Percentiles rank a stretch among this genome's conserved stretches.
Evolutionary conservation across 1,140 invertebrate species (phyloP).

Genomic region (Tribolium castaneum): DNA sequence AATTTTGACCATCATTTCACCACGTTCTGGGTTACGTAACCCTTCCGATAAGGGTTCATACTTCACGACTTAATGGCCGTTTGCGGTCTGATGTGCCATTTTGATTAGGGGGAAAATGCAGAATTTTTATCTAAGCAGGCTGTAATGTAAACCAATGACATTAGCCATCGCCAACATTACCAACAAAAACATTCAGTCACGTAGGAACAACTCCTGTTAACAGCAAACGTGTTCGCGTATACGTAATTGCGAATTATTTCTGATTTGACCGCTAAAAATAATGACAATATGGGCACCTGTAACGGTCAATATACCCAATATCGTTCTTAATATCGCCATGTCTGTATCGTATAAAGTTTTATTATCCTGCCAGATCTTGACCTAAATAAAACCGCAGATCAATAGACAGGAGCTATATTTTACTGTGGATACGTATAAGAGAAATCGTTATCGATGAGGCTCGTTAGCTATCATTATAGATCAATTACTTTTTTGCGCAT

Average conservation of each 20-base stretch:
- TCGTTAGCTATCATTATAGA: slow-evolving; percentile 33
- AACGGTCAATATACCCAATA: slow-evolving; percentile 40
- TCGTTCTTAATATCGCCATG: slow-evolving; percentile 9
- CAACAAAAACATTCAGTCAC: slow-evolving; percentile 47
- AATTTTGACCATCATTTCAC: not conserved
- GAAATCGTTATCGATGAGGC: slow-evolving; percentile 38
- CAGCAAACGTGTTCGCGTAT: slow-evolving; percentile 49
- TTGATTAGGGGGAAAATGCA: slow-evolving; percentile 40
- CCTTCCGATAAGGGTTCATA: not conserved
- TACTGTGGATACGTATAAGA: slow-evolving; percentile 19
- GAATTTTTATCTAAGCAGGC: slow-evolving; percentile 33
- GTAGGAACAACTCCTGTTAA: slow-evolving; percentile 49
- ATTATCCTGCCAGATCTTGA: slow-evolving; percentile 41
- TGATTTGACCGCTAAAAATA: slow-evolving; percentile 45
- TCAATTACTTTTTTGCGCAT: slow-evolving; percentile 33
- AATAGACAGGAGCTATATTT: slow-evolving; percentile 17
- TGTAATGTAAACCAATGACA: slow-evolving; percentile 40
- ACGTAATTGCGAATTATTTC: slow-evolving; percentile 50
- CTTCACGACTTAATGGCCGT: not conserved
- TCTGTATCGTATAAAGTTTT: slow-evolving; percentile 41
- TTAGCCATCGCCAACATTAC: slow-evolving; percentile 18
- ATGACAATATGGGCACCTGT: slow-evolving; percentile 41
- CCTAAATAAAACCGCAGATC: slow-evolving; percentile 36
- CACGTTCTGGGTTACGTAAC: not conserved
- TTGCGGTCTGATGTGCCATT: slow-evolving; percentile 34